Conservation (phyloP, 2,888 invertebrate genomes). For the Steinernema scapterisci region DNA sequence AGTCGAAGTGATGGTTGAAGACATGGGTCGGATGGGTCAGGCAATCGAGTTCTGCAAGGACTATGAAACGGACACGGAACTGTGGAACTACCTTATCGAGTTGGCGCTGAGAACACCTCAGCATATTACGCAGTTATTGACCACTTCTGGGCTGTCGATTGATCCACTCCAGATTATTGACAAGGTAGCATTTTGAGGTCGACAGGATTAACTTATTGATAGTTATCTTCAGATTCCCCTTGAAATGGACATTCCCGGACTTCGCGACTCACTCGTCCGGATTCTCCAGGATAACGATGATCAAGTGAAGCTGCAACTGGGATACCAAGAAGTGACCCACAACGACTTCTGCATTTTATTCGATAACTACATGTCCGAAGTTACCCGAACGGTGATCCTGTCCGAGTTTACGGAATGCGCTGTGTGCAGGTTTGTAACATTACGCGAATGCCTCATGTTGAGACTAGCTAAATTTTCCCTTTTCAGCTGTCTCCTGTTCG, state of each 20-base stretch:
- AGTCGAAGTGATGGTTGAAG: conserved; percentile 82
- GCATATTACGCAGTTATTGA: conserved; percentile 54
- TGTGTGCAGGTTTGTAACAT: conserved; percentile 45
- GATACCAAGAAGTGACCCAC: conserved; percentile 37
- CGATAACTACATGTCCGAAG: conserved; percentile 23
- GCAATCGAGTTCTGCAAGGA: conserved; percentile 81
- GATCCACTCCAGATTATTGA: conserved; percentile 54
- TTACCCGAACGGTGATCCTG: background rate
- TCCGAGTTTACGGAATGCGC: conserved; percentile 27
- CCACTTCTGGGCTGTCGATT: conserved; percentile 52
- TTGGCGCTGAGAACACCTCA: conserved; percentile 51
- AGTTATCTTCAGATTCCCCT: conserved; percentile 78
- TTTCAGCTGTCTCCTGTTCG: background rate
- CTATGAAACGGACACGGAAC: conserved; percentile 56
- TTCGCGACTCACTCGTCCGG: conserved; percentile 51
- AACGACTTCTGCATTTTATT: conserved; percentile 38
- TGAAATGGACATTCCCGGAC: conserved; percentile 83
- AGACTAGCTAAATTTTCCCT: too few relatives aligned
- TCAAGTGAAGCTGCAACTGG: conserved; percentile 73
- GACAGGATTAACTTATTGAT: too few relatives aligned
- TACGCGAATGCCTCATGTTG: too few relatives aligned
- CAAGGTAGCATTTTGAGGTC: too few relatives aligned
- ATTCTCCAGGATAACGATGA: conserved; percentile 83
- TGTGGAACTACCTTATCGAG: conserved; percentile 60
- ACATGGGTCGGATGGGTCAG: conserved; percentile 81